Evolutionary conservation across 2,113 vertebrate species (phyloP).

Genomic region (Bubalus kerabau): DNA sequence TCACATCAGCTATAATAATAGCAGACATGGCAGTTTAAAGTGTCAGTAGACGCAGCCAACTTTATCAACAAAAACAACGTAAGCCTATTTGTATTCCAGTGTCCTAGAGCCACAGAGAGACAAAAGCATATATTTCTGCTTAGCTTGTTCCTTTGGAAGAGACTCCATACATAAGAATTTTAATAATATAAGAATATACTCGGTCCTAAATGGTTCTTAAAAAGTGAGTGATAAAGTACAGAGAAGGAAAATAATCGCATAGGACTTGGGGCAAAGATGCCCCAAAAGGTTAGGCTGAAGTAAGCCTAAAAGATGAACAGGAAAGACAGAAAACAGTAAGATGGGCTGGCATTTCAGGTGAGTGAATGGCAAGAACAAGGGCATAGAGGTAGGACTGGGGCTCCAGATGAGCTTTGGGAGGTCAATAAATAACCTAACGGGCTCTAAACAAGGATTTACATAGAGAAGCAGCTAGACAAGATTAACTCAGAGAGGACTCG

Average conservation of each 20-base stretch:
- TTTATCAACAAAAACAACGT: constrained; percentile 1
- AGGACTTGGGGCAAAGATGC: background rate
- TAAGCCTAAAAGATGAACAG: background rate
- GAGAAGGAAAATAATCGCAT: background rate
- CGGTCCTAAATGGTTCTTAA: background rate
- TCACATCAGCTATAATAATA: constrained; percentile 35
- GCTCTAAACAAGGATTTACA: background rate
- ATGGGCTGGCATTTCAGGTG: background rate
- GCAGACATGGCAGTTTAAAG: constrained; percentile 35
- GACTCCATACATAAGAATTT: background rate
- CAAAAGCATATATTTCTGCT: background rate
- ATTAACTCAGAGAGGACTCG: background rate
- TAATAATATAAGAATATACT: background rate
- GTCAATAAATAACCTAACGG: background rate
- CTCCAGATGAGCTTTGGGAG: background rate
- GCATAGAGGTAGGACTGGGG: background rate
- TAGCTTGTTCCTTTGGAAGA: background rate
- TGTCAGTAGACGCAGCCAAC: constrained; percentile 2
- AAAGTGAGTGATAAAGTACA: background rate
- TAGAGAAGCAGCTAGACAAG: background rate
- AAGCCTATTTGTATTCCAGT: constrained; percentile 1
- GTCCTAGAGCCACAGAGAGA: background rate
- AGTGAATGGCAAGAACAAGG: background rate
- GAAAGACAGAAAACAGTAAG: background rate
- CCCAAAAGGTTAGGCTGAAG: background rate